Percentiles rank a stretch among this genome's conserved stretches.
These are phyloP conservation scores for Ophonus ardosiacus DNA, from an alignment of 2,888 invertebrate species.

Conservation along the genomic window DNA sequence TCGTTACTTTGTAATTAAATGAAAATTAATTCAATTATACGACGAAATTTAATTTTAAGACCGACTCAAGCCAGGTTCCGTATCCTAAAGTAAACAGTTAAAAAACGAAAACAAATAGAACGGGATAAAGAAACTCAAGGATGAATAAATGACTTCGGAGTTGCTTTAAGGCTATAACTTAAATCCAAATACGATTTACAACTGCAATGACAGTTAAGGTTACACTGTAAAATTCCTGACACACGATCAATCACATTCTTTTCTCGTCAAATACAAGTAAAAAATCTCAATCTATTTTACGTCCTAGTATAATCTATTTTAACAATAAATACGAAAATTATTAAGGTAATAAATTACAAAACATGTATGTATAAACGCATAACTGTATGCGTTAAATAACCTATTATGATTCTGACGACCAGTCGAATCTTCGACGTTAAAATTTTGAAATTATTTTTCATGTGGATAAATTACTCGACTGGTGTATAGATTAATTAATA, in stretches of 20 bases:
- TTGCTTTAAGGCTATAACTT: neutral
- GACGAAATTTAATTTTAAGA: conserved; percentile 58
- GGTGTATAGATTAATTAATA: too few species aligned
- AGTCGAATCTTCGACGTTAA: too few species aligned
- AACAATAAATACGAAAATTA: neutral
- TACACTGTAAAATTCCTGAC: neutral
- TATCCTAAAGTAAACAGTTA: conserved; percentile 49
- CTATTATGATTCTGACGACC: too few species aligned
- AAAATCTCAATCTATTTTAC: neutral
- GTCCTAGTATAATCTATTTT: neutral
- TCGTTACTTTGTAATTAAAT: conserved; percentile 61
- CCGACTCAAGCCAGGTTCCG: conserved; percentile 11
- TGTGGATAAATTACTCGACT: too few species aligned
- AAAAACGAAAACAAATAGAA: conserved; percentile 43
- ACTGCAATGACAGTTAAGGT: neutral
- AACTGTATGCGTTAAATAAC: too few species aligned
- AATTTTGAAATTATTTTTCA: too few species aligned
- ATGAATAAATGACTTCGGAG: conserved; percentile 6
- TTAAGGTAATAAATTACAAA: neutral
- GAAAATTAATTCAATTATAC: conserved; percentile 61
- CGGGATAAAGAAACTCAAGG: conserved; percentile 35
- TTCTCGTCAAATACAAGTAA: neutral
- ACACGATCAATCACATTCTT: neutral
- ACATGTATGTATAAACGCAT: too few species aligned
- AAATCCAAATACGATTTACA: neutral